Conservation (phyloP, 1,140 invertebrate species). For the Cherax quadricarinatus region DNA sequence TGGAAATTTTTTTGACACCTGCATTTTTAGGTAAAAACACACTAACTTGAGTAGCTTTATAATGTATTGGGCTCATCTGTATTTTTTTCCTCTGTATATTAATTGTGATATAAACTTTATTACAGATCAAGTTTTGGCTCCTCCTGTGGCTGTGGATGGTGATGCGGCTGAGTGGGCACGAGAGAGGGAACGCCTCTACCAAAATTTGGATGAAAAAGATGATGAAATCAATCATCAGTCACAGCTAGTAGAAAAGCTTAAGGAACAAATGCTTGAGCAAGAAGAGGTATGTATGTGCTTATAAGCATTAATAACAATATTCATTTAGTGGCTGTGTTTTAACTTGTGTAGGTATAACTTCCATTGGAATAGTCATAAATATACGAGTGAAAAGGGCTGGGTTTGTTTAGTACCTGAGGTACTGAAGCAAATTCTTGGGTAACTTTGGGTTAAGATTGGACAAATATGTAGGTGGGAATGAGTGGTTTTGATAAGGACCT, state of each 20-base stretch:
- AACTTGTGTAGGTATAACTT: not conserved
- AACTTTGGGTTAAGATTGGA: no score
- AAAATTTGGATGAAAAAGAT: slow-evolving; percentile 99
- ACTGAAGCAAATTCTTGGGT: no score
- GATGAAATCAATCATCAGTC: slow-evolving; percentile 99
- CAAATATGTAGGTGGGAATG: no score
- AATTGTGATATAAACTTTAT: not conserved
- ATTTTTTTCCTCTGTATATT: no score
- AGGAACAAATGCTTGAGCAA: slow-evolving; percentile 98
- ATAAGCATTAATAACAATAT: no score
- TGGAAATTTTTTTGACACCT: no score
- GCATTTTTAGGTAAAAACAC: no score
- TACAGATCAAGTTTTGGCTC: slow-evolving; percentile 4
- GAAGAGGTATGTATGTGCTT: slow-evolving; percentile 82
- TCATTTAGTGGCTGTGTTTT: not conserved
- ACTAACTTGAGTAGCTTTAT: no score
- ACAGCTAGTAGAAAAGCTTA: slow-evolving; percentile 96
- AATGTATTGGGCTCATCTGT: no score
- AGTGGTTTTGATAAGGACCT: no score
- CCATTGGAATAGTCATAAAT: not conserved
- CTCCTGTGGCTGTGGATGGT: slow-evolving; percentile 29
- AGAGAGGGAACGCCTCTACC: slow-evolving; percentile 94
- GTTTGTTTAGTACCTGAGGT: no score
- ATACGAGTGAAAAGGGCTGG: no score
- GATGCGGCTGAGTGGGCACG: slow-evolving; percentile 80